Evolutionary conservation across 2,797 vertebrate species (phyloP).

Genomic region (Chaetodon trifasciatus): DNA sequence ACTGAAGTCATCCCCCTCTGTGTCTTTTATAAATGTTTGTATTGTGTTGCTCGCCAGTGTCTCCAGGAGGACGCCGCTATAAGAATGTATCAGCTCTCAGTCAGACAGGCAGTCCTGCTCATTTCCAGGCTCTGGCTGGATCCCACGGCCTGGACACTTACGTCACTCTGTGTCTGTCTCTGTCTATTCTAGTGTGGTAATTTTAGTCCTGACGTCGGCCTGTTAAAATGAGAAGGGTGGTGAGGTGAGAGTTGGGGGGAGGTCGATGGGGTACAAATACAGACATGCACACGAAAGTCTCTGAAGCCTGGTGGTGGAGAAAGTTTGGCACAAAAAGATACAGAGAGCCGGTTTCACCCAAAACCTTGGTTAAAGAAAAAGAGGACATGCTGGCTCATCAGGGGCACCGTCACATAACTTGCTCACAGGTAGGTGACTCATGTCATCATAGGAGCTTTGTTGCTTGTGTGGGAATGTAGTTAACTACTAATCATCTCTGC

Average conservation of each 20-base stretch:
- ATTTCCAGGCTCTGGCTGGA: constrained; percentile 55
- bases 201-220: constrained; percentile 73
- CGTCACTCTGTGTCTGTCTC: constrained; percentile 42
- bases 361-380: constrained; percentile 11
- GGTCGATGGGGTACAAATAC: constrained; percentile 56
- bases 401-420: constrained; percentile 35
- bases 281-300: constrained; percentile 2
- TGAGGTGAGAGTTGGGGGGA: constrained; percentile 10
- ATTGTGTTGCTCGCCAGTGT: constrained; percentile 55
- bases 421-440: constrained; percentile 73
- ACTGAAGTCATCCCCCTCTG: constrained; percentile 39
- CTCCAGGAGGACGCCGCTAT: constrained; percentile 47
- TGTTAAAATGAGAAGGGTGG: constrained; percentile 62
- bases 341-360: neutral
- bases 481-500: neutral
- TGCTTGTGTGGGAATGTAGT: constrained; percentile 2
- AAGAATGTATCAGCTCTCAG: constrained; percentile 61
- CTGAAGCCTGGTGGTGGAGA: constrained; percentile 8
- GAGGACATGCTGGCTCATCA: constrained; percentile 59
- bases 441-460: neutral
- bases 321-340: neutral
- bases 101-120: constrained; percentile 49
- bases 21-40: constrained; percentile 58
- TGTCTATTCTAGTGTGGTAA: constrained; percentile 48
- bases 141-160: constrained; percentile 45